Percentiles rank a stretch among this genome's conserved stretches.
Conservation (phyloP, 2,113 vertebrate species). For the Promerops cafer region DNA sequence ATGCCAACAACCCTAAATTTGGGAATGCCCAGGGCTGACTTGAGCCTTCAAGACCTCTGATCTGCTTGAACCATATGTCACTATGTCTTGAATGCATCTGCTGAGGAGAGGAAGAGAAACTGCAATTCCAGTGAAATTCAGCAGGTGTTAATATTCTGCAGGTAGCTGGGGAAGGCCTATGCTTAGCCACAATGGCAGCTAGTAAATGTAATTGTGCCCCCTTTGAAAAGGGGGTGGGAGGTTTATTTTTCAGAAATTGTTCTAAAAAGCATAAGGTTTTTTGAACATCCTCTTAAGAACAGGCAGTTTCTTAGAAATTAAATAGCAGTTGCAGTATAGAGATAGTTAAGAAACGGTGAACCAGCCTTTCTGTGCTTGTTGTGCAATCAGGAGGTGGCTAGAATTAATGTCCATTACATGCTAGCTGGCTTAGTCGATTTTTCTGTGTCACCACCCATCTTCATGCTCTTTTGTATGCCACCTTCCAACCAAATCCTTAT, state of each 20-base stretch:
- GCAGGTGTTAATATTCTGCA: background rate
- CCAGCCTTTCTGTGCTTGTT: background rate
- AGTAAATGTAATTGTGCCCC: background rate
- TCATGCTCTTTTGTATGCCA: slow-evolving; percentile 2
- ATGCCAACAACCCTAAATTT: background rate
- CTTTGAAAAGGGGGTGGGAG: background rate
- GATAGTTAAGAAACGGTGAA: background rate
- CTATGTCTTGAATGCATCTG: background rate
- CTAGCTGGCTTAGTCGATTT: background rate
- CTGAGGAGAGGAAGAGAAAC: background rate
- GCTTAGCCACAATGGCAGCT: background rate
- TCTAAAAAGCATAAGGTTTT: background rate
- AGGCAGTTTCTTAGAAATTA: background rate
- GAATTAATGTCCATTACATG: slow-evolving; percentile 12
- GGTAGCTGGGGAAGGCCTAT: background rate
- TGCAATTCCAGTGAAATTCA: background rate
- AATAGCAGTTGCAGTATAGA: background rate
- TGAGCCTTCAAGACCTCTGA: background rate
- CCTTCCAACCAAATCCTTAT: slow-evolving; percentile 50
- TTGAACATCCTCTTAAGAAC: background rate
- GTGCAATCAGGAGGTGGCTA: background rate
- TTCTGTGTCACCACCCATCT: background rate
- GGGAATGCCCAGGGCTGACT: background rate
- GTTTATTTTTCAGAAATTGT: background rate
- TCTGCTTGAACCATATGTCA: background rate